A percentile compares a stretch with the other conserved stretches of the same genome.
phyloP scores from a whole-genome alignment of 2,888 invertebrate species.

The Dichetophora obliterata region DNA sequence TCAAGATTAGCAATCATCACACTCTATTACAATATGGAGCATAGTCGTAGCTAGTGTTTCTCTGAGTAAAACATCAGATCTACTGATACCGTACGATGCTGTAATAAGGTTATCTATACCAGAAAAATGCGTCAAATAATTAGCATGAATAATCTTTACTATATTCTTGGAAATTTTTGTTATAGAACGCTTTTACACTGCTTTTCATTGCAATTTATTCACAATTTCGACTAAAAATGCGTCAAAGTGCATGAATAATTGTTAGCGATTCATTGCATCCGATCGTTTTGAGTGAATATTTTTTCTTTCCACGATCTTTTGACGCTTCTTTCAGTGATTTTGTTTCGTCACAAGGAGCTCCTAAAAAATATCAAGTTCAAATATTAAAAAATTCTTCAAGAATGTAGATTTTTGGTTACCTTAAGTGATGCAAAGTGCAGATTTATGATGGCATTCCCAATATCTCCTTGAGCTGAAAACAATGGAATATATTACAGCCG shows the following conservation, averaged over 20 bases:
- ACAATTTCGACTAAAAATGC: conserved; percentile 84
- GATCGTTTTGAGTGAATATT: conserved; percentile 69
- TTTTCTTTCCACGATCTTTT: conserved; percentile 49
- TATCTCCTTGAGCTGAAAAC: conserved; percentile 83
- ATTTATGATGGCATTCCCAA: conserved; percentile 85
- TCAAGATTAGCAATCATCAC: conserved; percentile 80
- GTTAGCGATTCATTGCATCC: conserved; percentile 80
- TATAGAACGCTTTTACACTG: background rate
- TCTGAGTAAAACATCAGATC: conserved; percentile 77
- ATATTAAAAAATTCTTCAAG: background rate
- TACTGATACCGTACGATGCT: conserved; percentile 78
- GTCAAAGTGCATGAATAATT: conserved; percentile 81
- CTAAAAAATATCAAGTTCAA: too few species aligned
- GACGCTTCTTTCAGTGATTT: background rate
- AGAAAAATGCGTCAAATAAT: conserved; percentile 81
- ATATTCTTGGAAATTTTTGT: conserved; percentile 76
- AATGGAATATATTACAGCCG: conserved; percentile 77
- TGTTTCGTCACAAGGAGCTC: conserved; percentile 52
- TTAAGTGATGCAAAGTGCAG: conserved; percentile 84
- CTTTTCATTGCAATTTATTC: conserved; percentile 46
- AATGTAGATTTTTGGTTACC: conserved; percentile 70
- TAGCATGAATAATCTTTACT: conserved; percentile 79
- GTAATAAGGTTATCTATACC: conserved; percentile 74
- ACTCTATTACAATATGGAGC: conserved; percentile 76
- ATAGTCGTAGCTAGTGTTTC: conserved; percentile 70